Conservation (phyloP, 1,140 invertebrate genomes). For the Stratiolaelaps scimitus region DNA sequence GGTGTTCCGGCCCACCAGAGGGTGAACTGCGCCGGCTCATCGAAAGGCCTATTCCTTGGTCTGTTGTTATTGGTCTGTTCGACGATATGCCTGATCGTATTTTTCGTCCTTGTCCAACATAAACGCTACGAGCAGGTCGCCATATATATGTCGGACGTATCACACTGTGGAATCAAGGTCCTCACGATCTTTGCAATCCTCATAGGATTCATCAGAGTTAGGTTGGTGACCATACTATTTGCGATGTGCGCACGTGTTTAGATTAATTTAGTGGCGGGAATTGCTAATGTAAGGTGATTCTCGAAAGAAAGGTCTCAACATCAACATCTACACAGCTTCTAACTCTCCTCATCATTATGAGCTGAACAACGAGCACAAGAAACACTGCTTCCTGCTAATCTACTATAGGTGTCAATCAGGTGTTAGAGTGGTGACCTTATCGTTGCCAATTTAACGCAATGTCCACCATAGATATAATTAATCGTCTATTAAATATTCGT, state of each 20-base stretch:
- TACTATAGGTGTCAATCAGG: background rate
- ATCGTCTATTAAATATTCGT: too few species aligned
- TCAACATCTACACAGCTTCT: too few species aligned
- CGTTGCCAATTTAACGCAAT: too few species aligned
- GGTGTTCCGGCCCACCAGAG: constrained; percentile 39
- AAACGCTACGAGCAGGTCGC: constrained; percentile 47
- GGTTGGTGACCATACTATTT: constrained; percentile 34
- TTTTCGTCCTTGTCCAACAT: constrained; percentile 72
- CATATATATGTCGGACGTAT: constrained; percentile 75
- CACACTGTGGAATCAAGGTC: constrained; percentile 71
- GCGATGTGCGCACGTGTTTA: background rate
- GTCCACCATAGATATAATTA: too few species aligned
- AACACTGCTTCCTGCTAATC: background rate
- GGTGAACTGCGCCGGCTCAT: constrained; percentile 80
- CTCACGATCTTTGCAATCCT: constrained; percentile 75
- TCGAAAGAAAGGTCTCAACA: too few species aligned
- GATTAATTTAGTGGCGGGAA: background rate
- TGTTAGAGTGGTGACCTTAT: too few species aligned
- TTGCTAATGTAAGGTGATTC: too few species aligned
- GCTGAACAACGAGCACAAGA: too few species aligned
- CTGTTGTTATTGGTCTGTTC: constrained; percentile 75
- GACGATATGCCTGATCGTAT: constrained; percentile 78
- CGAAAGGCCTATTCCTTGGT: constrained; percentile 76
- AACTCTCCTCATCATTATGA: too few species aligned
- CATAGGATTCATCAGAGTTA: constrained; percentile 70